Evolutionary conservation across 2,797 vertebrate species (phyloP), one percentile per base, ranked within the genome.

Genomic region (Poeciliopsis gracilis): DNA sequence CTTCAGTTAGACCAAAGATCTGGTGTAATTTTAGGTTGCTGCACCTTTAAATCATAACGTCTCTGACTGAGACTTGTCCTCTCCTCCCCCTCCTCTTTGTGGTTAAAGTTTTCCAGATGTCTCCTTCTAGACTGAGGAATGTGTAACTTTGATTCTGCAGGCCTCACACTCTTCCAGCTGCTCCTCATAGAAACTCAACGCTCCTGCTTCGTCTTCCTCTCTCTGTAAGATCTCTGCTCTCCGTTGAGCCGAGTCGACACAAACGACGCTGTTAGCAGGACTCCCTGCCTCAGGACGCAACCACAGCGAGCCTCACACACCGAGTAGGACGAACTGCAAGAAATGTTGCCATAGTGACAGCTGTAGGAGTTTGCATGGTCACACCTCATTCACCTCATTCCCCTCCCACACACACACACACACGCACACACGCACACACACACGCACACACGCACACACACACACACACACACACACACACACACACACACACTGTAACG

Each of bases 21-120:
- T 49, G 47, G 5, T 49, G 18, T 49, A 49, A 49, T 49, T 49
- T 49, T 20, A 49, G 2, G 47, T 49, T 0, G 47, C n/a, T 47
- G 8, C 23, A 61, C n/a, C 67, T 53, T 49, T 76, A 38, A 71
- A 51, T 74, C 30, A 51, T 10, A 51, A 11, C 15, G 13, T 9
- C 3, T 75, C 2, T 46, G 12, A 4, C 5, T 20, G 75, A 72
- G 55, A 83, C 8, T 30, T 72, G 79, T 76, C 86, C 63, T 51
- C 74, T 63, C 43, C 45, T 63, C 63, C 61, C 74, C 20, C 83
- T 67, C 84, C 88, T 80, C 43, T 85, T 41, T 36, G 28, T 74
- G 83, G 82, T 77, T 79, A 87, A 90, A 81, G 69, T 63, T 82
- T 93, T 92, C 92, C 91, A 91, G 87, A 91, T 90, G 87, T 82